A percentile compares a stretch with the other conserved stretches of the same genome.
Conservation (phyloP, 2,888 invertebrate species). For the Chrysopilus asiliformis region DNA sequence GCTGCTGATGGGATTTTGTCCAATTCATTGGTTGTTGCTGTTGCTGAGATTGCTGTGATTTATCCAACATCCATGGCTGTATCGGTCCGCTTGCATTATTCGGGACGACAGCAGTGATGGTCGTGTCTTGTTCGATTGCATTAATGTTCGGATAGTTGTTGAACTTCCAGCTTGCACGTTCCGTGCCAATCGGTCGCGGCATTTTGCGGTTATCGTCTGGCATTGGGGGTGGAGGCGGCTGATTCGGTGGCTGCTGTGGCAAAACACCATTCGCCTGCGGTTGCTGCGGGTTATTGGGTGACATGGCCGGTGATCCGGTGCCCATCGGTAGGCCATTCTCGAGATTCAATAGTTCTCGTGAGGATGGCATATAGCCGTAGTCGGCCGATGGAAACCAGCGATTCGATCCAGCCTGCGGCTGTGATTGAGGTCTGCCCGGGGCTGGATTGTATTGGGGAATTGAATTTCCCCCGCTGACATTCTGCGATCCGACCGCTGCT, state of each 20-base stretch:
- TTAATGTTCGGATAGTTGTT: slow-evolving; percentile 28
- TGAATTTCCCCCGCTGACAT: slow-evolving; percentile 5
- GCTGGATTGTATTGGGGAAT: slow-evolving; percentile 15
- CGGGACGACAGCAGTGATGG: slow-evolving; percentile 1
- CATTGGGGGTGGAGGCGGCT: slow-evolving; percentile 15
- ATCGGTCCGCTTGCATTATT: slow-evolving; percentile 14
- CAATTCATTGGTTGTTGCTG: slow-evolving; percentile 9
- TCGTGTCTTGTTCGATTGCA: slow-evolving; percentile 12
- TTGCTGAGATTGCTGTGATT: slow-evolving; percentile 17
- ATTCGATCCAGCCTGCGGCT: slow-evolving; percentile 24
- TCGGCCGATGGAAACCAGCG: slow-evolving; percentile 18
- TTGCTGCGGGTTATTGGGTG: slow-evolving; percentile 30
- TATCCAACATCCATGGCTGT: slow-evolving; percentile 26
- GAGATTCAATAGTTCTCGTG: slow-evolving; percentile 29
- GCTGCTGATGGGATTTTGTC: too few relatives aligned
- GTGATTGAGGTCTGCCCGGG: slow-evolving; percentile 24
- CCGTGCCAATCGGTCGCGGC: slow-evolving; percentile 70
- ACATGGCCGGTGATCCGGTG: slow-evolving; percentile 33
- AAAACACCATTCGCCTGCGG: slow-evolving; percentile 18
- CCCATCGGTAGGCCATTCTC: slow-evolving; percentile 27
- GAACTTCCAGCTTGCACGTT: slow-evolving; percentile 42
- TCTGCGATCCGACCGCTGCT: slow-evolving; percentile 11
- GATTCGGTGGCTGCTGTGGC: slow-evolving; percentile 10
- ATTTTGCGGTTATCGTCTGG: slow-evolving; percentile 34
- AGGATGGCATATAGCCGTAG: slow-evolving; percentile 24